Evolutionary conservation across 2,113 vertebrate species (phyloP), one percentile per base, ranked within the genome.

Genomic region (Cyanistes caeruleus): DNA sequence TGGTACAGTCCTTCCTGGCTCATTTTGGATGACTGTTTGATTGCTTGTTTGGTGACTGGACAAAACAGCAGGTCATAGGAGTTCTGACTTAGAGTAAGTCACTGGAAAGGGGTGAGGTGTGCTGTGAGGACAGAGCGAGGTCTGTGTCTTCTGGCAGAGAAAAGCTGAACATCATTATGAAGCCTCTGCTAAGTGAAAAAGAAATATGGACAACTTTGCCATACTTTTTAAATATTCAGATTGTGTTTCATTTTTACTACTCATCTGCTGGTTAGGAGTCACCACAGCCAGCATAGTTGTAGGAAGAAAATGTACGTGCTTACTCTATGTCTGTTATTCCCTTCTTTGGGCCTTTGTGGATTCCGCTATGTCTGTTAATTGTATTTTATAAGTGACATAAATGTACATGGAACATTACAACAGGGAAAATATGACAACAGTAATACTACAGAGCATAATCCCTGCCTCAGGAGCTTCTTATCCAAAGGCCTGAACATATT

Each of bases 361-460:
- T 96, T 85, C 74, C 62, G 86, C 21, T 76, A 15, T n/a, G 89
- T 77, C 95, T 95, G 94, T 89, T 94, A 95, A 83, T 74, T 77
- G 49, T 83, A 88, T 95, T 87, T 94, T 79, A 93, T 87, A 91
- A 89, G 52, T 94, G 76, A 92, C 85, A 93, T 82, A 89, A 95
- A 84, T 94, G 92, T 93, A 78, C 83, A 60, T 67, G 86, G 91
- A 95, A 96, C 96, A 96, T 91, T 97, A 67, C 93, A 95, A 58
- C 68, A 90, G 91, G 91, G 96, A 94, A 80, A 95, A 96, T 87
- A 81, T 85, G 91, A 94, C 93, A 93, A 83, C 75, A 68, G 81
- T 95, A 95, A 95, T 81, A 59, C 89, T 49, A 89, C 48, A 62
- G 86, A 95, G 90, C 88, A 87, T 68, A 92, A 94, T 92, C 41